A percentile compares a stretch with the other conserved stretches of the same genome.
Evolutionary conservation across 2,797 vertebrate species (phyloP).

Genomic region (Streptopelia turtur): DNA sequence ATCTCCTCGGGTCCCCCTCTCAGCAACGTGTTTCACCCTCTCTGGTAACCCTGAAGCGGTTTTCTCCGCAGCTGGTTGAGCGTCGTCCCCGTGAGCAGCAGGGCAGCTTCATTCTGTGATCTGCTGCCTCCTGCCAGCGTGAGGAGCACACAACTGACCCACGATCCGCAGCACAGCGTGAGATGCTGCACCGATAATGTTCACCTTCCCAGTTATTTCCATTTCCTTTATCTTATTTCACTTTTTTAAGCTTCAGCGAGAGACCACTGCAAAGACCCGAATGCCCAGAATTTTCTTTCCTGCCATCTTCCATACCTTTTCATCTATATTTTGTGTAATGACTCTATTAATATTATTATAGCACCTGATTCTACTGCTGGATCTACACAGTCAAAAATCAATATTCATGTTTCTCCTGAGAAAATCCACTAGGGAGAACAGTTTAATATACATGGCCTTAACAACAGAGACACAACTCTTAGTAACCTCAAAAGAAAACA

Average conservation of each 20-base stretch:
- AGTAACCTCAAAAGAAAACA: not conserved
- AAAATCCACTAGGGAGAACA: not conserved
- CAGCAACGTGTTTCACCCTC: not conserved
- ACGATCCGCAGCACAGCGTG: fast-evolving
- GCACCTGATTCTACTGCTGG: not conserved
- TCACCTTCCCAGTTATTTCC: not conserved
- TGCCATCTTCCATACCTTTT: not conserved
- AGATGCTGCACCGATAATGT: not conserved
- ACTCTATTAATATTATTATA: not conserved
- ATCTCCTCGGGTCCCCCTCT: not conserved
- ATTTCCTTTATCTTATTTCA: not conserved
- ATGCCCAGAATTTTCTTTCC: not conserved
- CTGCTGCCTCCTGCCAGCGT: not conserved
- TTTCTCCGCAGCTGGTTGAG: not conserved
- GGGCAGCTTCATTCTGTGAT: not conserved
- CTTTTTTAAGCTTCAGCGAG: not conserved
- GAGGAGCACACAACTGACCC: not conserved
- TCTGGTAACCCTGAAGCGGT: not conserved
- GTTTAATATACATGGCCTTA: not conserved
- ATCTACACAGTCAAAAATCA: not conserved
- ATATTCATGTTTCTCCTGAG: not conserved
- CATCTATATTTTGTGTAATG: not conserved
- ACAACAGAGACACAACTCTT: not conserved
- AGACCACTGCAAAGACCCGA: not conserved
- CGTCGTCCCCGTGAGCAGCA: not conserved